Conservation (phyloP, 1,140 invertebrate genomes). For the Drosophila melanica region DNA sequence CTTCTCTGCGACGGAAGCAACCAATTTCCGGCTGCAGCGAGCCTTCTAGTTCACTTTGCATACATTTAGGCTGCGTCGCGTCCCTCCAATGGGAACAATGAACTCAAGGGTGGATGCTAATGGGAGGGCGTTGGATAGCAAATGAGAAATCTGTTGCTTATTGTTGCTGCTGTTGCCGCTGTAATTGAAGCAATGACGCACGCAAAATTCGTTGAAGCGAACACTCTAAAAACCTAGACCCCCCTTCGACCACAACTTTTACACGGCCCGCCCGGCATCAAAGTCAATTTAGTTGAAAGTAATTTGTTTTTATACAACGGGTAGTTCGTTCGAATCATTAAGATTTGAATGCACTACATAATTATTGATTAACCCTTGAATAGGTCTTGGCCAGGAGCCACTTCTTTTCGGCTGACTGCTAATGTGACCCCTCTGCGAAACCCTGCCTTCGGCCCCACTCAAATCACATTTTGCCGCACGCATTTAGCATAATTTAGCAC, state of each 20-base stretch:
- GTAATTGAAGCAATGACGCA: slow-evolving; percentile 78
- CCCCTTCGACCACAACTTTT: neutral
- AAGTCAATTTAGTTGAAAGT: slow-evolving; percentile 65
- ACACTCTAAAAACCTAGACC: neutral
- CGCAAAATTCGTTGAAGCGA: slow-evolving; percentile 43
- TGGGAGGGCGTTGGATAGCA: slow-evolving; percentile 10
- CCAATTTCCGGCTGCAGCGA: slow-evolving; percentile 65
- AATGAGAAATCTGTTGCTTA: slow-evolving; percentile 59
- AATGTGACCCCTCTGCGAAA: too few relatives aligned
- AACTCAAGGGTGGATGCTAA: neutral
- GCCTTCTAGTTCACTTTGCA: slow-evolving; percentile 44
- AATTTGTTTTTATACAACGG: slow-evolving; percentile 65
- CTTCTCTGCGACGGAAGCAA: slow-evolving; percentile 54
- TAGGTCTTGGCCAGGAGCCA: neutral
- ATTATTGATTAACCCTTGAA: slow-evolving; percentile 32
- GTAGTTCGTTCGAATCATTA: slow-evolving; percentile 25
- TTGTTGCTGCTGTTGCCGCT: slow-evolving; percentile 33
- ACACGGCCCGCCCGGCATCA: slow-evolving; percentile 11
- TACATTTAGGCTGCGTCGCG: slow-evolving; percentile 44
- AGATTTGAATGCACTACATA: slow-evolving; percentile 36
- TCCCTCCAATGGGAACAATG: slow-evolving; percentile 6
- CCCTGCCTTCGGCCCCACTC: slow-evolving; percentile 6
- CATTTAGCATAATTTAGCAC: slow-evolving; percentile 80
- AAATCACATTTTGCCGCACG: slow-evolving; percentile 71
- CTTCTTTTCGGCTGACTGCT: neutral